Conservation (phyloP, 1,140 invertebrate species). For the Drosophila athabasca region DNA sequence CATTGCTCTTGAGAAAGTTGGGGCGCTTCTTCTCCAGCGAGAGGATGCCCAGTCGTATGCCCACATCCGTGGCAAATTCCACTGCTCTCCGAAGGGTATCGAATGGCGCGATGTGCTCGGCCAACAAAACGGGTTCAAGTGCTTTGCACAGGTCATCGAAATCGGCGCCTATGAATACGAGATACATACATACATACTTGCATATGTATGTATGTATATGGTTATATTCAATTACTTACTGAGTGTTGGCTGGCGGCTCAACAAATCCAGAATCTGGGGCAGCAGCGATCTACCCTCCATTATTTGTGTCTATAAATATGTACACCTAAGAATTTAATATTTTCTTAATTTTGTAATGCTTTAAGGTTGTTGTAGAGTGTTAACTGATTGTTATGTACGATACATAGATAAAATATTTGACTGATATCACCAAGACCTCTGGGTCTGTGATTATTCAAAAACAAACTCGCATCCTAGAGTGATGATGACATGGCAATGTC, state of each 20-base stretch:
- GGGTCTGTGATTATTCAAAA: no score
- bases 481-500: not conserved
- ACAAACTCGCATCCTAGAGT: conserved; percentile 3
- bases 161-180: conserved; percentile 11
- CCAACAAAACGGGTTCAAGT: conserved; percentile 7
- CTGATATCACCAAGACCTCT: no score
- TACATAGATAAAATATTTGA: no score
- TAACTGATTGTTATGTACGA: no score
- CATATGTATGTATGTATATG: no score
- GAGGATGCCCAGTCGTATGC: conserved; percentile 46
- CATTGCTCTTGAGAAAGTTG: not conserved
- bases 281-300: conserved; percentile 48
- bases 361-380: no score
- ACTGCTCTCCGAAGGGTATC: conserved; percentile 37
- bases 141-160: conserved; percentile 20
- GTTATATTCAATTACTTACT: conserved; percentile 15
- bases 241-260: conserved; percentile 36
- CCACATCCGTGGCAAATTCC: conserved; percentile 33
- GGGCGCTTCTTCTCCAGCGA: conserved; percentile 11
- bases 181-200: not conserved
- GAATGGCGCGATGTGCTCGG: conserved; percentile 27
- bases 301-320: conserved; percentile 4
- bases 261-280: conserved; percentile 43
- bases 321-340: no score
- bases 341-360: not conserved